Evolutionary conservation across 2,797 vertebrate genomes (phyloP), one percentile per base, ranked within the genome.

Genomic region (Falco berigora): DNA sequence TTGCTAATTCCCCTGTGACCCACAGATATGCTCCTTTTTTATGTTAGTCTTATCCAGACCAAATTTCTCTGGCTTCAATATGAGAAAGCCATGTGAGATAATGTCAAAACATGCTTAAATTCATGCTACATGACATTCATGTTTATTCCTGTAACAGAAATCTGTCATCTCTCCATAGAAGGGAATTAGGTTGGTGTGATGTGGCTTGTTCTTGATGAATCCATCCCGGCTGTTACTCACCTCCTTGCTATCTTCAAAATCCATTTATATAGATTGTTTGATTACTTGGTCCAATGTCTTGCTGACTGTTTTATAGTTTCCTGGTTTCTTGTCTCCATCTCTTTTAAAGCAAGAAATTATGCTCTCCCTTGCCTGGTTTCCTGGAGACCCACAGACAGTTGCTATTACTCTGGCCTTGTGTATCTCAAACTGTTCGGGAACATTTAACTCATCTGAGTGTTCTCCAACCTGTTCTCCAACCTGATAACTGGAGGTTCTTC

Each of bases 91-190:
- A 32, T 67, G 69, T 53, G 72, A 95, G 91, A 93, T 93, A 93
- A 89, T 89, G 86, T 91, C 88, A 95, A 93, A 96, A 90, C 55
- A 92, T 62, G 86, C 50, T 92, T 80, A 13, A 25, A 89, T 61
- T 85, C 91, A 74, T 89, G 81, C 40, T 89, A 61, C 40, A 53
- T 56, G 63, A 82, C 66, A 77, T 49, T 76, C 16, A 46, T 55
- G 42, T 92, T 95, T 93, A 66, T 71, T 93, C 59, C 68, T 71
- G 8, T 59, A 79, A 50, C 63, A 96, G 80, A 92, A 90, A 79
- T 46, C 63, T 88, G 59, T 71, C 81, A 80, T 69, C 62, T 79
- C 40, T 74, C 86, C 88, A 87, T n/a, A 76, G 85, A 85, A 92
- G 68, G 81, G 74, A 87, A 82, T 67, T 14, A 7, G 6, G 15